phyloP scores from a whole-genome alignment of 2,113 vertebrate genomes.

The Corythornis cristatus region DNA sequence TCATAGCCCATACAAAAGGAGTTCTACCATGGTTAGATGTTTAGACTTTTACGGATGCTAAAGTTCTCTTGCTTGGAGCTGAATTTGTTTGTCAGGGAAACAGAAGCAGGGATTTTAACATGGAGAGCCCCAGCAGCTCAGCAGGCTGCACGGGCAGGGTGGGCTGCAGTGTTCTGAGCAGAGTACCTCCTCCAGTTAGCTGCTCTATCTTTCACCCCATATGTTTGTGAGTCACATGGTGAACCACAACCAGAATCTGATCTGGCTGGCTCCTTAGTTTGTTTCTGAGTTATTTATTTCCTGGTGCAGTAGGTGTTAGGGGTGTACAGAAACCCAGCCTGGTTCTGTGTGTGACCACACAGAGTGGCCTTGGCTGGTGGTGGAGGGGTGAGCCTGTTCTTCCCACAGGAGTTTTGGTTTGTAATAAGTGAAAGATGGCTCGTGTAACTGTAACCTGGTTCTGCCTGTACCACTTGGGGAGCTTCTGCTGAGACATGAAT shows the following conservation, averaged over 20 bases:
- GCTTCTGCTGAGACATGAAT: background rate
- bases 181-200: background rate
- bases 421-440: background rate
- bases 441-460: background rate
- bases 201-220: constrained; percentile 26
- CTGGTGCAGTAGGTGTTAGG: background rate
- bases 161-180: background rate
- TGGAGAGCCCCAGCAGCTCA: background rate
- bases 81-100: background rate
- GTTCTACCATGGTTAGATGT: rapidly evolving
- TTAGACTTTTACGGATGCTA: background rate
- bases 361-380: background rate
- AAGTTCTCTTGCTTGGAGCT: background rate
- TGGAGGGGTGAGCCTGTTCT: background rate
- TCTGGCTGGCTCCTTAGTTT: background rate
- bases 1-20: background rate
- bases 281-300: background rate
- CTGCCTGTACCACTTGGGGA: background rate
- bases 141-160: rapidly evolving
- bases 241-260: background rate
- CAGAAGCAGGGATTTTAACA: background rate
- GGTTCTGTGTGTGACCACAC: background rate
- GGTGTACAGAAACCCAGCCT: background rate
- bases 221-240: background rate
- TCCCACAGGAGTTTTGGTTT: background rate